Evolutionary conservation across 2,888 invertebrate species (phyloP).

Genomic region (Callimorpha dominula): DNA sequence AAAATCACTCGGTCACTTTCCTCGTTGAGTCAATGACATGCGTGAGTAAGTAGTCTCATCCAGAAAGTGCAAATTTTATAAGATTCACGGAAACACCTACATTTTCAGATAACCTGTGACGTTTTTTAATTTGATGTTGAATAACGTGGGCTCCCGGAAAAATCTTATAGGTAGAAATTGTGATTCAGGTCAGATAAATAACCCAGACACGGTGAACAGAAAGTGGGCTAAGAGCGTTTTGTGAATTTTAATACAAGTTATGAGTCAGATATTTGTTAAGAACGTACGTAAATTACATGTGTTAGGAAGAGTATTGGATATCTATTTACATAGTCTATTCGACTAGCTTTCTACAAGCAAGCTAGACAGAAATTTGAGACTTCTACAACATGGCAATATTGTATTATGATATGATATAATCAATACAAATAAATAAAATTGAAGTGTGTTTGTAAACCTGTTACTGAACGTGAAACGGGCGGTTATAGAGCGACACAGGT

Average conservation of each 20-base stretch:
- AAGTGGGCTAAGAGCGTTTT: slow-evolving; percentile 43
- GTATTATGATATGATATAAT: slow-evolving; percentile 1
- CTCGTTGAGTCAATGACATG: slow-evolving; percentile 81
- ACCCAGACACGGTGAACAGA: slow-evolving; percentile 36
- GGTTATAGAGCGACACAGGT: too few species aligned
- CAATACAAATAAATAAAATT: too few species aligned
- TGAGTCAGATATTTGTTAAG: slow-evolving; percentile 44
- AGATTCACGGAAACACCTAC: slow-evolving; percentile 66
- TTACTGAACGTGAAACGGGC: too few species aligned
- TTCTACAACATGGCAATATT: slow-evolving; percentile 8
- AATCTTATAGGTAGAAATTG: slow-evolving; percentile 39
- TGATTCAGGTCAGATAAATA: slow-evolving; percentile 52
- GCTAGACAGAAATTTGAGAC: slow-evolving; percentile 29
- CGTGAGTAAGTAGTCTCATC: slow-evolving; percentile 57
- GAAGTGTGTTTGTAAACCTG: too few species aligned
- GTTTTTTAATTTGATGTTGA: slow-evolving; percentile 44
- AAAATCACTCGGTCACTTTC: slow-evolving; percentile 80
- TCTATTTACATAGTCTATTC: slow-evolving; percentile 7
- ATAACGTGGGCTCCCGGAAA: slow-evolving; percentile 47
- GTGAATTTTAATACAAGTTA: slow-evolving; percentile 39
- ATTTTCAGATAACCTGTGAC: slow-evolving; percentile 44
- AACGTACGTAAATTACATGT: slow-evolving; percentile 17
- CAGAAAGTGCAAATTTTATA: slow-evolving; percentile 44
- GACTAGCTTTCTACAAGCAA: slow-evolving; percentile 16
- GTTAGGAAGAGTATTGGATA: slow-evolving; percentile 20